These are phyloP conservation scores for Malachius bipustulatus DNA, from an alignment of 2,888 invertebrate genomes.

Conservation along the genomic window DNA sequence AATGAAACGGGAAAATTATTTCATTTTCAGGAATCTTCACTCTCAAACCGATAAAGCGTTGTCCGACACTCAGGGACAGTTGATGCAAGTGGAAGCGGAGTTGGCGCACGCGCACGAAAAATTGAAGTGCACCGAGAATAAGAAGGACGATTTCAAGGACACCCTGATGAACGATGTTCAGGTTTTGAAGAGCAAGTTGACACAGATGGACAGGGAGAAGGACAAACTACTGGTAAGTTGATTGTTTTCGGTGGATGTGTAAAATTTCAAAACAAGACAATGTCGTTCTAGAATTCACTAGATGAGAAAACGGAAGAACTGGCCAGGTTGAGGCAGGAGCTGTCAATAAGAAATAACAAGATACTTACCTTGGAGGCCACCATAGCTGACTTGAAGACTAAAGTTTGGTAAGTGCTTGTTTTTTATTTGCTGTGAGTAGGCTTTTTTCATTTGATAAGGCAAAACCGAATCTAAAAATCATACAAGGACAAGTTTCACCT, in stretches of 20 bases:
- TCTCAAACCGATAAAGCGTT: slow-evolving; percentile 65
- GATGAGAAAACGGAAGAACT: slow-evolving; percentile 63
- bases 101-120: slow-evolving; percentile 46
- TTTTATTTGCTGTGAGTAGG: not conserved
- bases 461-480: too few species aligned
- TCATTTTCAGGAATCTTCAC: slow-evolving; percentile 49
- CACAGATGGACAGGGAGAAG: slow-evolving; percentile 58
- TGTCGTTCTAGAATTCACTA: slow-evolving; percentile 44
- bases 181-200: slow-evolving; percentile 48
- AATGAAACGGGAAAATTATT: slow-evolving; percentile 4
- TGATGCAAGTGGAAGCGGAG: slow-evolving; percentile 51
- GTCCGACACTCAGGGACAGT: slow-evolving; percentile 55
- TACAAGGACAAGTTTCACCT: too few species aligned
- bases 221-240: slow-evolving; percentile 48
- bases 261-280: slow-evolving; percentile 4
- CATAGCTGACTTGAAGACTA: slow-evolving; percentile 44
- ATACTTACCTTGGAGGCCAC: slow-evolving; percentile 44
- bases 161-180: slow-evolving; percentile 51
- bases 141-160: slow-evolving; percentile 46
- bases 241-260: not conserved
- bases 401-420: slow-evolving; percentile 37
- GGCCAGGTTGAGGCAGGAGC: slow-evolving; percentile 51
- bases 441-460: too few species aligned
- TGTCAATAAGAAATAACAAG: slow-evolving; percentile 46
- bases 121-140: slow-evolving; percentile 34